Evolutionary conservation across 2,888 invertebrate species (phyloP).

Genomic region (Dynastes maya): DNA sequence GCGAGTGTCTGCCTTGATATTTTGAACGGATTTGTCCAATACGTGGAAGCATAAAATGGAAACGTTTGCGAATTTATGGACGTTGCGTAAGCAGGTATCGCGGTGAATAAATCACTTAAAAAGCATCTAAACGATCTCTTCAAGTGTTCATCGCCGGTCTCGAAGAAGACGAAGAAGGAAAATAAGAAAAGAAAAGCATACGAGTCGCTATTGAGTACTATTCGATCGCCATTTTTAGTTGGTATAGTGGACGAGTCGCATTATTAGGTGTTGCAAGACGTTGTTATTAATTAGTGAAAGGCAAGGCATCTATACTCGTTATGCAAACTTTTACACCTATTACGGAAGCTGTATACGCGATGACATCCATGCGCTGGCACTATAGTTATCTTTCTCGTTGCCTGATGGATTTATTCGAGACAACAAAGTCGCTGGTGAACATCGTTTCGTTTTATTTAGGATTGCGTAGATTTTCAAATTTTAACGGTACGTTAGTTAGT

Average conservation of each 20-base stretch:
- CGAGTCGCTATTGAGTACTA: slow-evolving; percentile 1
- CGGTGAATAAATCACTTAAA: slow-evolving; percentile 25
- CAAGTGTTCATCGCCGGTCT: slow-evolving; percentile 1
- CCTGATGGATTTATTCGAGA: background rate
- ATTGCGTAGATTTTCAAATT: background rate
- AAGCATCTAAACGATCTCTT: slow-evolving; percentile 28
- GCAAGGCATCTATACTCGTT: slow-evolving; percentile 8
- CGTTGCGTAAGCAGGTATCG: slow-evolving; percentile 6
- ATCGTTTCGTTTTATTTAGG: background rate
- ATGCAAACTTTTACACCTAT: slow-evolving; percentile 18
- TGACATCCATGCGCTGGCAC: slow-evolving; percentile 18
- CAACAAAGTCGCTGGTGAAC: background rate
- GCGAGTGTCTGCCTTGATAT: background rate
- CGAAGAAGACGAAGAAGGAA: background rate
- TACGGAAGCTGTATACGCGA: slow-evolving; percentile 25
- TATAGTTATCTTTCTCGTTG: background rate
- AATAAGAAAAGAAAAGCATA: background rate
- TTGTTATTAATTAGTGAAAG: slow-evolving; percentile 44
- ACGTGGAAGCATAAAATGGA: slow-evolving; percentile 35
- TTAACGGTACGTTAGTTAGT: background rate
- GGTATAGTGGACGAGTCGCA: background rate
- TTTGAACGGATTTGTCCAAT: background rate
- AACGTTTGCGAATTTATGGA: slow-evolving; percentile 32
- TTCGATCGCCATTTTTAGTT: slow-evolving; percentile 26
- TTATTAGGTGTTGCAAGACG: slow-evolving; percentile 31